Base-by-base conservation (phyloP, 2,113 vertebrate species). In the Camarhynchus parvulus region DNA sequence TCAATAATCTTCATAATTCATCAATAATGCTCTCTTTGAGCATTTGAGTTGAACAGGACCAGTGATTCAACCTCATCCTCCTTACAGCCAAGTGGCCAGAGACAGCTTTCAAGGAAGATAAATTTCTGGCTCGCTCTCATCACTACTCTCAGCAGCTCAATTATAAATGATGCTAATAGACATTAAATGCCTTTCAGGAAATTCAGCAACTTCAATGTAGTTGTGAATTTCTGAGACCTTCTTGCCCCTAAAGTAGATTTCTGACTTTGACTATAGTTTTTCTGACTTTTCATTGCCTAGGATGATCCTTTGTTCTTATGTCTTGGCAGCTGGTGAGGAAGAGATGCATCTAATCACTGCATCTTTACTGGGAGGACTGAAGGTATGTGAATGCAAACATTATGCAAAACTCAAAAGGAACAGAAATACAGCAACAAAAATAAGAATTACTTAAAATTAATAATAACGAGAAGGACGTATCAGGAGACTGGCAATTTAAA, bases 391-490 rank as follows among this genome's bases (percentile, higher is more conserved):
- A 89, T 35, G 39, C n/a, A 94, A 91, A 82, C 6, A 10, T 42
- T 39, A 81, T 39, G 49, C 62, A 92, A 83, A 95, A 86, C 61
- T 77, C 72, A 83, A 44, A 41, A 47, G 79, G 46, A 92, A 67
- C 12, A 67, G 39, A 87, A 91, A 93, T 11, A 56, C 31, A 90
- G 68, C 28, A 86, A 83, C 15, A 80, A 78, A 86, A 95, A 53
- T 9, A 39, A 75, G 62, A 94, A 59, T 90, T 93, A 83, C 79
- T 94, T 94, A 92, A 96, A 92, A 96, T 92, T 88, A 95, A 52
- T 90, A 94, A 86, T 24, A 89, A 63, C 27, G 49, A 94, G 72
- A 61, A 72, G 31, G 68, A 83, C 41, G 73, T 64, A 93, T 14
- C 83, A 58, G 68, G 49, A 92, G 63, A 80, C 62, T 55, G 69